Conservation (phyloP, 2,888 invertebrate species). For the Drosophila macrothrix region DNA sequence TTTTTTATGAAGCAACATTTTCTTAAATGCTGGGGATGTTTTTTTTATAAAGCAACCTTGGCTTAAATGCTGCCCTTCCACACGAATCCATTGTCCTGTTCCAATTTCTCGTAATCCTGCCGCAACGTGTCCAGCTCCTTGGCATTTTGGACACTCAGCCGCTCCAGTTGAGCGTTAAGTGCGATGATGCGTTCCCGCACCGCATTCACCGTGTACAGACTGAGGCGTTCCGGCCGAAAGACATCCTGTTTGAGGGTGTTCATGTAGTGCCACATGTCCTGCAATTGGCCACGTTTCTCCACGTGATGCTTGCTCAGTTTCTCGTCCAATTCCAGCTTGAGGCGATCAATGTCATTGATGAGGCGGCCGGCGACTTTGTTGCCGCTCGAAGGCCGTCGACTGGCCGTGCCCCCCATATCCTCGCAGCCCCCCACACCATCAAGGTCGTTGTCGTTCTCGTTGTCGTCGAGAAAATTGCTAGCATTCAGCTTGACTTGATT, state of each 20-base stretch:
- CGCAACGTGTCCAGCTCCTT: slow-evolving; percentile 65
- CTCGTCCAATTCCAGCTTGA: slow-evolving; percentile 69
- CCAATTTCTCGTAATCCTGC: slow-evolving; percentile 61
- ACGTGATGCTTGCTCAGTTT: slow-evolving; percentile 66
- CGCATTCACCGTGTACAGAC: slow-evolving; percentile 68
- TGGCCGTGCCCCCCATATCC: not conserved
- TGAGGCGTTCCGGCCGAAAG: slow-evolving; percentile 72
- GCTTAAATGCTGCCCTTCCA: slow-evolving; percentile 59
- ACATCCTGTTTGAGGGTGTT: slow-evolving; percentile 79
- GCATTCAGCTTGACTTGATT: slow-evolving; percentile 83
- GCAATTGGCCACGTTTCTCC: slow-evolving; percentile 69
- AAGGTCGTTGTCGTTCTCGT: slow-evolving; percentile 51
- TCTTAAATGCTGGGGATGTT: slow-evolving; percentile 25
- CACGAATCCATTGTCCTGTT: slow-evolving; percentile 67
- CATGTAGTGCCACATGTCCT: slow-evolving; percentile 81
- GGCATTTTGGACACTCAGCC: slow-evolving; percentile 71
- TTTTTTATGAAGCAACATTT: not conserved
- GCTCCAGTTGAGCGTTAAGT: slow-evolving; percentile 76
- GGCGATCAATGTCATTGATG: slow-evolving; percentile 80
- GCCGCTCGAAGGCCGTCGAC: slow-evolving; percentile 39
- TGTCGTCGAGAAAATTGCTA: slow-evolving; percentile 71
- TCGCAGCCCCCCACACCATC: not conserved
- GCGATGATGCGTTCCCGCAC: slow-evolving; percentile 81
- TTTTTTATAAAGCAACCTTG: not conserved
- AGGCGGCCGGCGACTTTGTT: slow-evolving; percentile 43